A percentile compares a stretch with the other conserved stretches of the same genome.
Evolutionary conservation across 2,797 vertebrate species (phyloP).

Genomic region (Coregonus ussuriensis): DNA sequence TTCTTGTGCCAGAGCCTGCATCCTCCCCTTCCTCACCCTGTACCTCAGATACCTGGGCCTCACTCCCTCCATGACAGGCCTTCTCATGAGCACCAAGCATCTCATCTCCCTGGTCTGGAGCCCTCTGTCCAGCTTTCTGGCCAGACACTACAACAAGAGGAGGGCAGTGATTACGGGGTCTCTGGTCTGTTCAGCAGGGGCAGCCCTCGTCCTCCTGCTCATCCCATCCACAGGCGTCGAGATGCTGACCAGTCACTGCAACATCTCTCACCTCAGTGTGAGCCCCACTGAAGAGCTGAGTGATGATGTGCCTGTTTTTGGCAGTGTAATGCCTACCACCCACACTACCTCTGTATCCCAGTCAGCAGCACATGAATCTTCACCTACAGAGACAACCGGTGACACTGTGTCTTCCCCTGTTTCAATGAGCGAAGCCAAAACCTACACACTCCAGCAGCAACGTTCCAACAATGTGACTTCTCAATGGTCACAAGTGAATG

Average conservation of each 20-base stretch:
- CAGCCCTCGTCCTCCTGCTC: constrained; percentile 75
- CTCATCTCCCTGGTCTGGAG: constrained; percentile 75
- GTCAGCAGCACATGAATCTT: constrained; percentile 1
- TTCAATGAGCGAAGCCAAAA: not conserved
- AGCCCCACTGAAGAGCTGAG: not conserved
- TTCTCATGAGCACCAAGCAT: constrained; percentile 80
- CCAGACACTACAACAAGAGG: constrained; percentile 74
- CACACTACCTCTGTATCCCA: not conserved
- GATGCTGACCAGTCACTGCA: constrained; percentile 54
- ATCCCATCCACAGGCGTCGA: constrained; percentile 59
- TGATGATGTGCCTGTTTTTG: not conserved
- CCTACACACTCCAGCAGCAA: not conserved
- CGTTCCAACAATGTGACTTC: not conserved
- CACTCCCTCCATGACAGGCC: constrained; percentile 78
- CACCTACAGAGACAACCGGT: not conserved
- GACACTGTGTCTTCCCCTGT: not conserved
- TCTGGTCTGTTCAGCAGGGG: constrained; percentile 73
- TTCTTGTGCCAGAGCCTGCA: constrained; percentile 75
- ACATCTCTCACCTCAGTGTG: constrained; percentile 39
- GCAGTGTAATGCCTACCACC: not conserved
- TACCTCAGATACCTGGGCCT: constrained; percentile 85
- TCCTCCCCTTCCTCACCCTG: constrained; percentile 86
- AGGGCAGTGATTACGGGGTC: constrained; percentile 71
- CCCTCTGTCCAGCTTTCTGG: constrained; percentile 73
- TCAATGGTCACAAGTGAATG: not conserved